Evolutionary conservation across 2,113 vertebrate genomes (phyloP).

Genomic region (Naja naja): DNA sequence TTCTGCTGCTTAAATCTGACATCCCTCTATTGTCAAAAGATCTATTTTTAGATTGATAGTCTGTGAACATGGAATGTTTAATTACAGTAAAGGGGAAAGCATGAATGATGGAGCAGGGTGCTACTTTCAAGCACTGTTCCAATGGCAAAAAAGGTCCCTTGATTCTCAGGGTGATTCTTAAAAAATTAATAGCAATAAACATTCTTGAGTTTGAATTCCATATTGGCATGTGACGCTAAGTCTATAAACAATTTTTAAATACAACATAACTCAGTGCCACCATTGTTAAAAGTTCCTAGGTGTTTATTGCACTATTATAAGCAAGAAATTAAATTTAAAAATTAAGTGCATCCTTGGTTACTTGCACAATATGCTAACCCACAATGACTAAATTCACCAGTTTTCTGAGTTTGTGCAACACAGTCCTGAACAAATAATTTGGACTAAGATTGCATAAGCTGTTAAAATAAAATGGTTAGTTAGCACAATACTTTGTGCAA

Average conservation of each 20-base stretch:
- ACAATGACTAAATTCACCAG: not conserved
- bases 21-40: constrained; percentile 54
- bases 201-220: not conserved
- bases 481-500: not conserved
- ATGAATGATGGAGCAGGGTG: not conserved
- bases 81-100: constrained; percentile 47
- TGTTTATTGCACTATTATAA: not conserved
- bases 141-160: not conserved
- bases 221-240: not conserved
- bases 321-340: not conserved
- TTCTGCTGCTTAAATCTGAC: constrained; percentile 54
- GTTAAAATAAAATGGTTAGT: not conserved
- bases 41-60: constrained; percentile 62
- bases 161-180: constrained; percentile 3
- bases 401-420: not conserved
- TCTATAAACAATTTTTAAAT: not conserved
- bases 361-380: not conserved
- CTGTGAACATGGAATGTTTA: constrained; percentile 38
- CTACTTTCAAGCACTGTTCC: constrained; percentile 40
- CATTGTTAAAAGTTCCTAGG: not conserved
- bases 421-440: not conserved
- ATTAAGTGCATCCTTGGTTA: not conserved
- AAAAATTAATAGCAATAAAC: constrained; percentile 8
- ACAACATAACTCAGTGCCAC: not conserved
- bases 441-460: not conserved